Percentiles rank a stretch among this genome's conserved stretches.
These are phyloP conservation scores for Dufourea novaeangliae DNA, from an alignment of 1,140 invertebrate species.

Conservation along the genomic window DNA sequence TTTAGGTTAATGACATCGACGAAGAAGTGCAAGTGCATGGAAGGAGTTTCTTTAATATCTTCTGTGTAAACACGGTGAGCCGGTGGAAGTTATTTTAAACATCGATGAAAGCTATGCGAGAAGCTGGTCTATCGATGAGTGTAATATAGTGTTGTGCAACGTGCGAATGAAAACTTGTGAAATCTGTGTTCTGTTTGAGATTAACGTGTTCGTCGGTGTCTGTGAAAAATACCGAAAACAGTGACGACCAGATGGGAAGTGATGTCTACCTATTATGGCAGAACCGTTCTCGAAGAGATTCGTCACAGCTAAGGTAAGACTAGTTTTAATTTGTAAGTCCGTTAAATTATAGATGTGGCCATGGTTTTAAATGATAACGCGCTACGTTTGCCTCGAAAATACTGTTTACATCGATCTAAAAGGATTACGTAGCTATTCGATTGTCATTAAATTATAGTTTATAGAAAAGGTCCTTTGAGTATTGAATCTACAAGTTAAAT, in stretches of 20 bases:
- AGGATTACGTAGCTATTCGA: too few relatives aligned
- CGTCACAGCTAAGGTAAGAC: constrained; percentile 74
- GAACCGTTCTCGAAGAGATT: constrained; percentile 74
- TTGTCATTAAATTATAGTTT: too few relatives aligned
- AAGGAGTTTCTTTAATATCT: background rate
- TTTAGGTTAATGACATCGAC: too few relatives aligned
- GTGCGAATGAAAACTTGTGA: constrained; percentile 25
- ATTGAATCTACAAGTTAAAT: too few relatives aligned
- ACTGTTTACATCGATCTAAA: too few relatives aligned
- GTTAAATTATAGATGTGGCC: too few relatives aligned
- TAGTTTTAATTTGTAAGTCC: background rate
- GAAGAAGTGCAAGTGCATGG: background rate
- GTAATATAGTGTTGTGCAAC: constrained; percentile 37
- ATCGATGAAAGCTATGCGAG: constrained; percentile 24
- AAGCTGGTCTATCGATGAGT: too few relatives aligned
- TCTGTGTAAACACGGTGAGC: background rate
- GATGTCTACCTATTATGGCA: constrained; percentile 80
- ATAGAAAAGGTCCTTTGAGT: too few relatives aligned
- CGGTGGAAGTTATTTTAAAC: background rate
- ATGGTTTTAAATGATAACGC: too few relatives aligned
- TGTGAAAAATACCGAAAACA: constrained; percentile 52
- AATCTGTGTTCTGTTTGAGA: constrained; percentile 15
- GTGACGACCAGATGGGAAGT: constrained; percentile 69
- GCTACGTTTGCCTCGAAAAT: too few relatives aligned
- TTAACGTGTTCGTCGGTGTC: constrained; percentile 41